A percentile compares a stretch with the other conserved stretches of the same genome.
phyloP scores from a whole-genome alignment of 2,888 invertebrate genomes.

The Trachelus stipa region DNA sequence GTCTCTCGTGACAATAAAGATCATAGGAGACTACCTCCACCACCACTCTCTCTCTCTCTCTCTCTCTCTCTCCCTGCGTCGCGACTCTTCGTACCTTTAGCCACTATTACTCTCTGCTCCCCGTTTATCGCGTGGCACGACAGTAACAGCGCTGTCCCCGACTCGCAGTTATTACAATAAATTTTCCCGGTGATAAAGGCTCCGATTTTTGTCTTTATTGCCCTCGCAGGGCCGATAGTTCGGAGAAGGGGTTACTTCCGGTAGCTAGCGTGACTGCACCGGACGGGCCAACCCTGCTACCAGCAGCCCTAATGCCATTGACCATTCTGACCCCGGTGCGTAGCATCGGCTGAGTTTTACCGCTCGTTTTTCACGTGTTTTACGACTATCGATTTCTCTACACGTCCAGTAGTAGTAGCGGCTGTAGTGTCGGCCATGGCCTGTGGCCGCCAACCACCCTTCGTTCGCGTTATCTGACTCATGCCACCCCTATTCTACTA shows the following conservation, averaged over 20 bases:
- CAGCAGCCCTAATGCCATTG: neutral
- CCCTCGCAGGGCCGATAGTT: conserved; percentile 42
- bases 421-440: neutral
- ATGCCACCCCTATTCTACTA: neutral
- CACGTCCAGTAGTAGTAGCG: neutral
- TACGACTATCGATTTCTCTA: conserved; percentile 44
- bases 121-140: neutral
- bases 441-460: neutral
- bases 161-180: conserved; percentile 49
- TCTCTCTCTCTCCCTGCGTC: no score
- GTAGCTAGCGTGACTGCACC: conserved; percentile 43
- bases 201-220: conserved; percentile 59
- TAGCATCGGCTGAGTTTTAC: conserved; percentile 17
- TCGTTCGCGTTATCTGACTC: conserved; percentile 1
- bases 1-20: no score
- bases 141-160: conserved; percentile 27
- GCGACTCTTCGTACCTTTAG: neutral
- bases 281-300: conserved; percentile 8
- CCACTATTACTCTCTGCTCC: neutral
- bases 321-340: conserved; percentile 12
- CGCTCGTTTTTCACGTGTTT: conserved; percentile 42
- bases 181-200: conserved; percentile 53
- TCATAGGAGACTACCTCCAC: no score
- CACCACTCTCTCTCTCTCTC: no score
- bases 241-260: conserved; percentile 38